Evolutionary conservation across 2,797 vertebrate species (phyloP).

Genomic region (Enteromius argenteus): DNA sequence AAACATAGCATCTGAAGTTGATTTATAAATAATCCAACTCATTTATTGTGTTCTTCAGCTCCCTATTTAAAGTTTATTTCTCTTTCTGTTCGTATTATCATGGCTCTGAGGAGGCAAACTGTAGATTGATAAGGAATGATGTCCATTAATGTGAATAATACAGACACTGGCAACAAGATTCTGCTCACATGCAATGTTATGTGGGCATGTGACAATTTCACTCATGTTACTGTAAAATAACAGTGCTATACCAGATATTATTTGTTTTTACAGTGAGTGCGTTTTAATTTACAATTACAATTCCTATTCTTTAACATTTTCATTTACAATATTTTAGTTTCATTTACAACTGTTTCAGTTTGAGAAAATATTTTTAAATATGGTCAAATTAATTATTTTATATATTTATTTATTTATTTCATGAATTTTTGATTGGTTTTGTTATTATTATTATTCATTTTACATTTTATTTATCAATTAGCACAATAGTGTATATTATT

Average conservation of each 20-base stretch:
- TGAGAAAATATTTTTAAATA: background rate
- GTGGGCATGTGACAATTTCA: background rate
- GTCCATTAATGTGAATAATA: background rate
- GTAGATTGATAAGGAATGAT: background rate
- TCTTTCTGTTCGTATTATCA: background rate
- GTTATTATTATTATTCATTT: background rate
- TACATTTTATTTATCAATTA: background rate
- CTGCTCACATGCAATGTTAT: background rate
- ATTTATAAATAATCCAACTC: background rate
- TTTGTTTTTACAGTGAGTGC: background rate
- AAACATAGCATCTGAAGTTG: background rate
- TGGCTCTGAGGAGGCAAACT: background rate
- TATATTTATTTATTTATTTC: background rate
- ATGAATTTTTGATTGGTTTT: background rate
- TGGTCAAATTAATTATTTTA: background rate
- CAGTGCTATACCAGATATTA: background rate
- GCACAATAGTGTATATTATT: background rate
- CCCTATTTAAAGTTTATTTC: background rate
- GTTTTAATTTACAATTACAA: background rate
- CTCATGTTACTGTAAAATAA: background rate
- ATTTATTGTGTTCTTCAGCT: background rate
- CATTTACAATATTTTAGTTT: background rate
- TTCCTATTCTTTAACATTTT: background rate
- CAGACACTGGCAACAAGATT: background rate
- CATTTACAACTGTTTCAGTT: too few relatives aligned